Evolutionary conservation across 2,113 vertebrate species (phyloP).

Genomic region (Gasterosteus aculeatus): DNA sequence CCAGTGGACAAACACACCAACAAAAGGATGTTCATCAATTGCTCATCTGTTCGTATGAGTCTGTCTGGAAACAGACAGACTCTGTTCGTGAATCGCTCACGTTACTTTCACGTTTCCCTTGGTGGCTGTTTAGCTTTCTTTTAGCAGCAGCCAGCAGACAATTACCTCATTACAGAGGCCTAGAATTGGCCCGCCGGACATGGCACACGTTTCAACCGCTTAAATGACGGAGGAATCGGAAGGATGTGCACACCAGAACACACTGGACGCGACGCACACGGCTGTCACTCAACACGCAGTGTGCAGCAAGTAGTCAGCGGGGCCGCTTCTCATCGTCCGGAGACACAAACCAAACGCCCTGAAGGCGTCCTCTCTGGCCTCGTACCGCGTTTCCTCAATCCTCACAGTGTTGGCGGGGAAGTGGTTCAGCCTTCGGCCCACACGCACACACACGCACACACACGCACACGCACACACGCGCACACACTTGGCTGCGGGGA

Average conservation of each 20-base stretch:
- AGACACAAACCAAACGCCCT: not conserved
- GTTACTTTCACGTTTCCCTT: not conserved
- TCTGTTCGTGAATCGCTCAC: not conserved
- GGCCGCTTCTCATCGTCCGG: too few relatives aligned
- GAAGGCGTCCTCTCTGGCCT: constrained; percentile 5
- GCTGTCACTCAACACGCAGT: too few relatives aligned
- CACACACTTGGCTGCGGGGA: not conserved
- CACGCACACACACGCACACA: not conserved
- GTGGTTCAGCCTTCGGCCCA: constrained; percentile 17
- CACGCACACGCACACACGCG: not conserved
- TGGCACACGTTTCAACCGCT: not conserved
- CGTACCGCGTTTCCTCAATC: constrained; percentile 14
- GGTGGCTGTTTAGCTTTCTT: not conserved
- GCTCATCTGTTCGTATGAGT: too few relatives aligned
- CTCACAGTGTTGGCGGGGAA: not conserved
- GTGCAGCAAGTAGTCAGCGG: too few relatives aligned
- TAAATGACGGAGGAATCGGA: not conserved
- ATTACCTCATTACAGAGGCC: not conserved
- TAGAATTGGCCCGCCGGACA: not conserved
- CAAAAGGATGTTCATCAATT: not conserved
- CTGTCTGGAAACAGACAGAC: too few relatives aligned
- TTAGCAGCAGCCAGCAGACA: not conserved
- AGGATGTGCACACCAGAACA: not conserved
- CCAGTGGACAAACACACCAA: not conserved
- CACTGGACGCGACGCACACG: too few relatives aligned